These are phyloP conservation scores for Caenorhabditis japonica DNA, from an alignment of 2,888 invertebrate species.

Conservation along the genomic window DNA sequence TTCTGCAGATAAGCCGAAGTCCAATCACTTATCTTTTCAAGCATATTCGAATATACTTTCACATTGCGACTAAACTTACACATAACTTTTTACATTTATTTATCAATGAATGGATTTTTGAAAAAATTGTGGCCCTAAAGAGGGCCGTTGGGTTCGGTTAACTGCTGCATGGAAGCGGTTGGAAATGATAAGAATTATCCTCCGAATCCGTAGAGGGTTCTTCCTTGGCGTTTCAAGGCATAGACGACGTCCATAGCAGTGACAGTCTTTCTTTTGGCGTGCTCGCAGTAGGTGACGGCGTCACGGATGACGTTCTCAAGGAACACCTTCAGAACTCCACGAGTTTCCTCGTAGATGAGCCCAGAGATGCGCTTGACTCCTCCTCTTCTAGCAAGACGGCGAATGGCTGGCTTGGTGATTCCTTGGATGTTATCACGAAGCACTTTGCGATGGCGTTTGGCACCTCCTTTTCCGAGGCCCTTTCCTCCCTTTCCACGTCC, in stretches of 20 bases:
- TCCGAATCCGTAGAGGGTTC: constrained; percentile 76
- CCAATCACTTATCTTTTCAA: too few species aligned
- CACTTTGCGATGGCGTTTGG: constrained; percentile 83
- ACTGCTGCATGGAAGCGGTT: too few species aligned
- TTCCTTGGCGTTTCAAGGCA: constrained; percentile 75
- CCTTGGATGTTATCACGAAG: constrained; percentile 73
- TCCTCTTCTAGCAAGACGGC: constrained; percentile 79
- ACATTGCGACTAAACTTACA: too few species aligned
- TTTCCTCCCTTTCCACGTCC: constrained; percentile 87
- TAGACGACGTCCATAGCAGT: constrained; percentile 91
- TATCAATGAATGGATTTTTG: too few species aligned
- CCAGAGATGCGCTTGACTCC: constrained; percentile 76
- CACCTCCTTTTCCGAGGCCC: constrained; percentile 86
- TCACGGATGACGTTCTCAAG: constrained; percentile 87
- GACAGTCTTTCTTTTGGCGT: constrained; percentile 89
- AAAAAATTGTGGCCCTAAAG: constrained; percentile 70
- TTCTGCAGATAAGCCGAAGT: too few species aligned
- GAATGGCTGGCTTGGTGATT: constrained; percentile 76
- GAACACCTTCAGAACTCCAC: constrained; percentile 79
- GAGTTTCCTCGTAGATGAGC: constrained; percentile 64
- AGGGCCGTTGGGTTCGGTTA: constrained; percentile 72
- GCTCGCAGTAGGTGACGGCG: constrained; percentile 89
- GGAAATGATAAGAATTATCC: constrained; percentile 68
- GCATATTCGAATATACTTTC: too few species aligned
- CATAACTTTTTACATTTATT: too few species aligned